Evolutionary conservation across 2,797 vertebrate genomes (phyloP), one percentile per base, ranked within the genome.

Genomic region (Anisognathus igniventris): DNA sequence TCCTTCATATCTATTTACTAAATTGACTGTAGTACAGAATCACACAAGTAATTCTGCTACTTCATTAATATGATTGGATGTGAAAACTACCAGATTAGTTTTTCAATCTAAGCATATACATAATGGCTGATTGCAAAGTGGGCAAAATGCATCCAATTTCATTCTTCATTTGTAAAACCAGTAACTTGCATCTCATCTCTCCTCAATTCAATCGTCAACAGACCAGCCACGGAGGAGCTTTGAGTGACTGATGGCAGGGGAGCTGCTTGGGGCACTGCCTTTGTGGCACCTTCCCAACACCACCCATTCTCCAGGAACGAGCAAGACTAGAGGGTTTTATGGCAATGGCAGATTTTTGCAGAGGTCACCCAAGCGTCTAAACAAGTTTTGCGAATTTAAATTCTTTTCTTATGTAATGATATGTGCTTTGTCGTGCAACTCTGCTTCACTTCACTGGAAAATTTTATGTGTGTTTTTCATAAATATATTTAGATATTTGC

Each of bases 1-100:
- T 93, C 94, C 80, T 97, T 97, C 91, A 71, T 97, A 95, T 97
- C 97, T 98, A 96, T 97, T 97, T 98, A 97, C 96, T 96, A 97
- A 97, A 97, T 96, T 97, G 91, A 92, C 94, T 92, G 83, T 95
- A 93, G 87, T 95, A 81, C 92, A 93, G 96, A 97, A 86, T 95
- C 95, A 93, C 94, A 70, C 73, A 93, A 93, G 88, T 97, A 93
- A 97, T 97, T 97, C 95, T 86, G 91, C 91, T 93, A 78, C 94
- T 97, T 97, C 82, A 96, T 97, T 90, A 93, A 88, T 95, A 91
- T 92, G 96, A 97, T 90, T 96, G 80, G 77, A 96, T 96, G 96
- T 93, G 77, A 96, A 96, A 97, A 97, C 95, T 96, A 97, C 39
- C 94, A 84, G 89, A 97, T 95, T 96, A 95, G 62, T 74, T 94